Percentiles rank a stretch among this genome's conserved stretches.
Evolutionary conservation across 2,113 vertebrate genomes (phyloP).

Genomic region (Dipodomys spectabilis): DNA sequence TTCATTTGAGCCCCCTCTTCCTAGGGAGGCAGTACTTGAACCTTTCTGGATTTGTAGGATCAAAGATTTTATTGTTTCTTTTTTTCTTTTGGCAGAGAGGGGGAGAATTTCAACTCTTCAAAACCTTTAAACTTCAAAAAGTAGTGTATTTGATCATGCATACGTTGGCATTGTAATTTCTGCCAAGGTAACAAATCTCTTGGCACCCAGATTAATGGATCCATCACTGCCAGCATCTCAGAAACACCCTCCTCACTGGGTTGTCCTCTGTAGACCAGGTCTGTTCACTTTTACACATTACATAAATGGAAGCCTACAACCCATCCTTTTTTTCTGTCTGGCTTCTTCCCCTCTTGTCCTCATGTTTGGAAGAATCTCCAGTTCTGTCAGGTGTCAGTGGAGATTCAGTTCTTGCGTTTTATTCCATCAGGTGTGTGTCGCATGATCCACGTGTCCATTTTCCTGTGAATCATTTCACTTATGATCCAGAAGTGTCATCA

Average conservation of each 20-base stretch:
- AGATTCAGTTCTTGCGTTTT: neutral
- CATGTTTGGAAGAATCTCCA: neutral
- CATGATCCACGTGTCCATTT: neutral
- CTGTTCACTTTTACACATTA: neutral
- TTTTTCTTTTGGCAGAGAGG: neutral
- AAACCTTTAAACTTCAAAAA: neutral
- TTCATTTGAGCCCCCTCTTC: neutral
- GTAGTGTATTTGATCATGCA: neutral
- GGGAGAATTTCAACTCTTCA: neutral
- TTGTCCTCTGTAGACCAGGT: neutral
- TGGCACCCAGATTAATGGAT: neutral
- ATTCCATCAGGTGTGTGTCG: neutral
- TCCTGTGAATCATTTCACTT: neutral
- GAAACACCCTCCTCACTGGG: neutral
- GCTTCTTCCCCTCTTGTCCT: neutral
- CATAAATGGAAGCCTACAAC: neutral
- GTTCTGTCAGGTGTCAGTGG: accelerated
- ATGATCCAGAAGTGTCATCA: neutral
- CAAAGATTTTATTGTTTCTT: neutral
- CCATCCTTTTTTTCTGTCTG: neutral
- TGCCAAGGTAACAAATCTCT: neutral
- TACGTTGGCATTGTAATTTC: neutral
- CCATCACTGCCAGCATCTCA: neutral
- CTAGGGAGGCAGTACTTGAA: accelerated
- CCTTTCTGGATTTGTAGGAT: neutral